phyloP scores from a whole-genome alignment of 2,113 vertebrate genomes.

The Formicarius rufipectus region DNA sequence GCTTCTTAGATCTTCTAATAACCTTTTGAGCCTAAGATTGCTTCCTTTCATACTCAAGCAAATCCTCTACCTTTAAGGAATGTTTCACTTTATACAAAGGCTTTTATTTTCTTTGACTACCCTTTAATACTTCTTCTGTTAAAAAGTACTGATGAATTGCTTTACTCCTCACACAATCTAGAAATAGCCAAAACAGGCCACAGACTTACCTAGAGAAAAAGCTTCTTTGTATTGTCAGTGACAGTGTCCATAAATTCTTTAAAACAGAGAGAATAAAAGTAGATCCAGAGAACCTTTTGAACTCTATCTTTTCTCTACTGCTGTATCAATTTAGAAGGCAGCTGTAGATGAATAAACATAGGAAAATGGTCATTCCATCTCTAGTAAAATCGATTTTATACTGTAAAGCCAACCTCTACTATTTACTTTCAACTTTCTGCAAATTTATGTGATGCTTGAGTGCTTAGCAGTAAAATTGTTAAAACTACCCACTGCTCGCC shows the following conservation, averaged over 20 bases:
- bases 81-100: conserved; percentile 23
- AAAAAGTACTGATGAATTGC: conserved; percentile 2
- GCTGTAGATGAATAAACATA: background rate
- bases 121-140: background rate
- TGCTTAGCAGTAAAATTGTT: background rate
- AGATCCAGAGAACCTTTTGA: background rate
- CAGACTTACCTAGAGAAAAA: background rate
- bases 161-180: background rate
- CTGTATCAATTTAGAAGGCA: background rate
- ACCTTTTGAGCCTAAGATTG: conserved; percentile 29
- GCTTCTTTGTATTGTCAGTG: background rate
- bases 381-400: background rate
- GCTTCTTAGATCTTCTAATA: conserved; percentile 34
- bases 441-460: background rate
- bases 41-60: conserved; percentile 39
- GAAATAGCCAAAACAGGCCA: background rate
- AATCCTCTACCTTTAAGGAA: conserved; percentile 45
- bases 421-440: background rate
- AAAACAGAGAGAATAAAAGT: background rate
- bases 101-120: conserved; percentile 22
- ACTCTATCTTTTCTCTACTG: background rate
- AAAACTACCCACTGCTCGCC: background rate
- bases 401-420: background rate
- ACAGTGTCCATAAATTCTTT: conserved; percentile 2
- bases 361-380: background rate